Conservation (phyloP, 2,797 vertebrate species). For the Xyrichtys novacula region DNA sequence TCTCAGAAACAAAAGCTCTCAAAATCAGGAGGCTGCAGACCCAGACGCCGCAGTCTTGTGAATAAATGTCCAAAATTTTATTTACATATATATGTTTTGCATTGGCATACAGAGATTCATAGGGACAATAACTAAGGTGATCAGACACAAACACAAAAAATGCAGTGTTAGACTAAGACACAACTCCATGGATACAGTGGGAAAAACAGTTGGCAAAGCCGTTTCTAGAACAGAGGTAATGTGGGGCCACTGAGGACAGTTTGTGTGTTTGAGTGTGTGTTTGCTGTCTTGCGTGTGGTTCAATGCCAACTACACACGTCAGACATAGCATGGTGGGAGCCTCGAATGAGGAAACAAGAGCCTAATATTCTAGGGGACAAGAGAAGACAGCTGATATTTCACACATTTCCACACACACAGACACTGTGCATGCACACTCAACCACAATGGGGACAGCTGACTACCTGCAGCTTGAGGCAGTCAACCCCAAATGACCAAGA, state of each 20-base stretch:
- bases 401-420: conserved; percentile 1
- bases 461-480: conserved; percentile 27
- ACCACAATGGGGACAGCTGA: conserved; percentile 28
- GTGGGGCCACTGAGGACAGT: conserved; percentile 3
- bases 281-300: conserved; percentile 29
- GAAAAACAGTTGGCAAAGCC: not conserved
- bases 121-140: not conserved
- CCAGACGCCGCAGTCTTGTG: no score
- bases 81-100: no score
- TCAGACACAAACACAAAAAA: not conserved
- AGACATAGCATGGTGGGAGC: conserved; percentile 9
- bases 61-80: no score
- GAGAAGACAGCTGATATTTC: not conserved
- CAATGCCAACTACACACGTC: conserved; percentile 34
- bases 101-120: no score
- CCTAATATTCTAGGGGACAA: conserved; percentile 17
- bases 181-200: not conserved
- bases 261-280: not conserved
- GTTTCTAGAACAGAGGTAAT: conserved; percentile 5
- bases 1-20: no score
- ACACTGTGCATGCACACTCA: conserved; percentile 4
- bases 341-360: conserved; percentile 32
- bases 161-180: not conserved
- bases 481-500: conserved; percentile 53
- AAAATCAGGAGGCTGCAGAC: no score